Percentiles rank a stretch among this genome's conserved stretches.
Evolutionary conservation across 2,113 vertebrate genomes (phyloP).

Genomic region (Cheirogaleus medius): DNA sequence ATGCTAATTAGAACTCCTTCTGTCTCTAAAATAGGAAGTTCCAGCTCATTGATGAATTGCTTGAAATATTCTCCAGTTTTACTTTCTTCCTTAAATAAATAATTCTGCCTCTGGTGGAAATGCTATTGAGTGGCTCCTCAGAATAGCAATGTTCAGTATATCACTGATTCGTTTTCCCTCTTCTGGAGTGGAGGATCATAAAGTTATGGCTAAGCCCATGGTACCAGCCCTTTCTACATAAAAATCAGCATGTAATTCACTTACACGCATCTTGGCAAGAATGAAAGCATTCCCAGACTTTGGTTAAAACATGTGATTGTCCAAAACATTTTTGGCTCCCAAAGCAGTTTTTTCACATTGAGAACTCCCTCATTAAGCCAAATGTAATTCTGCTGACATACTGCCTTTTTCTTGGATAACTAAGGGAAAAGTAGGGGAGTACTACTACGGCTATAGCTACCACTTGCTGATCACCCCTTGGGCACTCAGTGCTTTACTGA

Average conservation of each 20-base stretch:
- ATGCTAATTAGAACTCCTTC: constrained; percentile 30
- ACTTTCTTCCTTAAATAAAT: constrained; percentile 29
- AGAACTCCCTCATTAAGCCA: not conserved
- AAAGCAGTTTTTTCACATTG: not conserved
- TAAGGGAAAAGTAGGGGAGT: not conserved
- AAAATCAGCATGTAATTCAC: not conserved
- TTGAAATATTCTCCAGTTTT: not conserved
- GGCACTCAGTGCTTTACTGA: not conserved
- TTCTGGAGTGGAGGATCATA: not conserved
- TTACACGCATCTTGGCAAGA: not conserved
- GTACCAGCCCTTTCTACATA: not conserved
- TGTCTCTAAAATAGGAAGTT: constrained; percentile 30
- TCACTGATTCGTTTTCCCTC: not conserved
- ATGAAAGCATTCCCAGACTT: not conserved
- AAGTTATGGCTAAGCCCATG: not conserved
- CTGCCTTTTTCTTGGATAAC: not conserved
- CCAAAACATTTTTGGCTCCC: not conserved
- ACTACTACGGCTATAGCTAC: not conserved
- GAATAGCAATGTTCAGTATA: not conserved
- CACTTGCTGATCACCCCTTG: not conserved
- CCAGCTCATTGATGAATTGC: not conserved
- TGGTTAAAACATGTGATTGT: not conserved
- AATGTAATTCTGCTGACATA: not conserved
- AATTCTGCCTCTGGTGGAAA: not conserved
- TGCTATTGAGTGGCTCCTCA: not conserved